Evolutionary conservation across 2,797 vertebrate genomes (phyloP).

Genomic region (Pseudopleuronectes americanus): DNA sequence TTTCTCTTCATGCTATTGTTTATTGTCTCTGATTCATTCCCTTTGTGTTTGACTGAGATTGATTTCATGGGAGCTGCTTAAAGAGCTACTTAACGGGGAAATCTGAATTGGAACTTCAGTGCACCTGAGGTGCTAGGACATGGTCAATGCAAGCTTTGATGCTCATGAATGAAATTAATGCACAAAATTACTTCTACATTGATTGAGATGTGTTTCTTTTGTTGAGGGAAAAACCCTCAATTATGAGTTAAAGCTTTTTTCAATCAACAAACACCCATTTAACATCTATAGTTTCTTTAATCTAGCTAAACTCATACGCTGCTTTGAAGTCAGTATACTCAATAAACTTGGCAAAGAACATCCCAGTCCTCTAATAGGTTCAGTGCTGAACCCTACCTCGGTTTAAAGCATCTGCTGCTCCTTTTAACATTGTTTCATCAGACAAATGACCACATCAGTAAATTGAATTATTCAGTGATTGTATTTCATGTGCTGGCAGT

Average conservation of each 20-base stretch:
- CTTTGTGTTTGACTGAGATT: slow-evolving; percentile 23
- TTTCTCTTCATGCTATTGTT: slow-evolving; percentile 18
- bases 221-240: neutral
- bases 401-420: neutral
- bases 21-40: slow-evolving; percentile 38
- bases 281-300: neutral
- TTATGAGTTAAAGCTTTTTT: neutral
- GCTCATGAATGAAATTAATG: neutral
- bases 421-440: slow-evolving; percentile 6
- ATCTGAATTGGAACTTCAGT: slow-evolving; percentile 7
- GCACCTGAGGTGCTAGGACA: slow-evolving; percentile 18
- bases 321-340: slow-evolving; percentile 17
- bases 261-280: neutral
- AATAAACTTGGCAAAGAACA: slow-evolving; percentile 17
- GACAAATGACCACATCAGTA: slow-evolving; percentile 19
- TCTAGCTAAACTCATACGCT: neutral
- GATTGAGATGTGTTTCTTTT: neutral
- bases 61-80: slow-evolving; percentile 42
- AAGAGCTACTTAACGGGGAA: slow-evolving; percentile 24
- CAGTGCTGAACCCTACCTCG: neutral
- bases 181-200: neutral
- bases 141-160: neutral
- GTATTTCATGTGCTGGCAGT: slow-evolving; percentile 13
- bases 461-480: slow-evolving; percentile 35
- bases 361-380: slow-evolving; percentile 2